Evolutionary conservation across 1,140 invertebrate species (phyloP), one percentile per base, ranked within the genome.

Genomic region (Ceratosolen fusciceps): DNA sequence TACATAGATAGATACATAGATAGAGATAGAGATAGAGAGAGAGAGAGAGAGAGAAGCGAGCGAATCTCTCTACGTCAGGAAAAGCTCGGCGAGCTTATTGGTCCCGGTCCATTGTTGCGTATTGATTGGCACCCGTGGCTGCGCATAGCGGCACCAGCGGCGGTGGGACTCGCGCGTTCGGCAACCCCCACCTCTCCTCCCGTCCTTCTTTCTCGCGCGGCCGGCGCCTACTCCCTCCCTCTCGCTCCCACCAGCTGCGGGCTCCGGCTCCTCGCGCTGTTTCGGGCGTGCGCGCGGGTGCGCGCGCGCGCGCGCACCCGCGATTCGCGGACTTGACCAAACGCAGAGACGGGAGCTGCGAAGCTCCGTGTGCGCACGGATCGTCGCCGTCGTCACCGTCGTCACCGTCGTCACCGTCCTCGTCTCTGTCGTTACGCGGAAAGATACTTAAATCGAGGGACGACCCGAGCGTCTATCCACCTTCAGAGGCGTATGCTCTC

Each of bases 61-160:
- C 47, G 58, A 10, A 4, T 0, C 9, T 19, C 10, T 24, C 39
- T 68, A 68, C 67, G 67, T 68, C 67, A 68, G 67, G 77, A 71
- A 79, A 77, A 80, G 71, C 70, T 78, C 72, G 47, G 87, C 81
- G 85, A 88, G 88, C 89, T 90, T 88, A 89, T 90, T 90, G 89
- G 89, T 90, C 87, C 87, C 86, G 84, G 88, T 88, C 86, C 87
- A 89, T 89, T 89, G 89, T 89, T 87, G 88, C 88, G 89, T 90
- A 90, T 90, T 90, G 89, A 90, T 90, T 90, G 87, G 87, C 85
- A 85, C 86, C 85, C 84, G 85, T 85, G 83, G 86, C 84, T 84
- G 87, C 84, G 83, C 85, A 85, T 82, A 85, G 83, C 83, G 83
- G 82, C 68, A 71, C 78, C 81, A 82, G 83, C 82, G 83, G 84